These are phyloP conservation scores for Magallana nippona DNA, from an alignment of 2,888 invertebrate genomes.

Conservation along the genomic window DNA sequence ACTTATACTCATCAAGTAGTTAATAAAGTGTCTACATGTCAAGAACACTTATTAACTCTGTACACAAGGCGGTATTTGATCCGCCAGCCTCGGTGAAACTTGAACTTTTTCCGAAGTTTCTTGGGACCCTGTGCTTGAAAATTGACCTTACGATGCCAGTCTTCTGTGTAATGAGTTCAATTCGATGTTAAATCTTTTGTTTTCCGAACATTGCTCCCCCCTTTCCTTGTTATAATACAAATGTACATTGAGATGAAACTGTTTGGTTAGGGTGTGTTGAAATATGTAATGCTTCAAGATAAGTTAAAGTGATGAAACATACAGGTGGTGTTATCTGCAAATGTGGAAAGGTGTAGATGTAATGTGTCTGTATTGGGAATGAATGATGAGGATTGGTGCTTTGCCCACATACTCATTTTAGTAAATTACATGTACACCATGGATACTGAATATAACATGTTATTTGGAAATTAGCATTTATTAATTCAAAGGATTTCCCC, in stretches of 20 bases:
- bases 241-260: background rate
- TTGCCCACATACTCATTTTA: no score
- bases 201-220: no score
- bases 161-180: background rate
- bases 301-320: background rate
- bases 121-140: background rate
- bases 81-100: background rate
- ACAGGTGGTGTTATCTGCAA: background rate
- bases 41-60: conserved; percentile 4
- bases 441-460: no score
- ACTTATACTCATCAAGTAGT: background rate
- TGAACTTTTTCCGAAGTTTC: background rate
- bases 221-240: no score
- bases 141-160: background rate
- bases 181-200: no score
- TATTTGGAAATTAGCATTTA: no score
- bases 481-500: no score
- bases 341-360: background rate
- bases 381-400: no score
- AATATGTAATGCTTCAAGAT: background rate
- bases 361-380: no score
- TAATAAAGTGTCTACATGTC: background rate
- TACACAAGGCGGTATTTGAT: background rate
- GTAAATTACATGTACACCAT: no score
- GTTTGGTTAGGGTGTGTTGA: background rate